A percentile compares a stretch with the other conserved stretches of the same genome.
phyloP scores from a whole-genome alignment of 2,113 vertebrate genomes.

The Sturnus vulgaris region DNA sequence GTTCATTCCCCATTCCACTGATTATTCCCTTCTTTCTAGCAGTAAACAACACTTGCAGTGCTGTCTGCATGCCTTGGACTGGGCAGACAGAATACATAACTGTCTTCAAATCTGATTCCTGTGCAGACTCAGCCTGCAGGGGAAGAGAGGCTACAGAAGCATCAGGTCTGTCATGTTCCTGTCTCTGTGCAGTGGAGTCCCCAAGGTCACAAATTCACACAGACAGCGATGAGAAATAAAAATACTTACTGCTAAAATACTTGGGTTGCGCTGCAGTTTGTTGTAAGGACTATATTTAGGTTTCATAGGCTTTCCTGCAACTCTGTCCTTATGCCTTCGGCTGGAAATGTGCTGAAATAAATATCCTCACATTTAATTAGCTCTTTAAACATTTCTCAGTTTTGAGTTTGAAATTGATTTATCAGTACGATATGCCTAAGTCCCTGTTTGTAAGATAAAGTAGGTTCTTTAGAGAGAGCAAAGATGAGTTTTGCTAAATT shows the following conservation, averaged over 20 bases:
- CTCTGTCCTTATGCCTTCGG: slow-evolving; percentile 95
- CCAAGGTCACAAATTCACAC: not conserved
- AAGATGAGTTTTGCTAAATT: not conserved
- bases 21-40: not conserved
- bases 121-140: not conserved
- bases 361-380: slow-evolving; percentile 57
- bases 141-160: not conserved
- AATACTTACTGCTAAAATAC: slow-evolving; percentile 85
- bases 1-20: not conserved
- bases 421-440: not conserved
- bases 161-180: not conserved
- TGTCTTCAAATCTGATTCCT: not conserved
- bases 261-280: slow-evolving; percentile 86
- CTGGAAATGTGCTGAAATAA: slow-evolving; percentile 95
- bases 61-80: not conserved
- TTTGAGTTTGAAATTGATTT: slow-evolving; percentile 27
- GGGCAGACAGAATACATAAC: slow-evolving; percentile 3
- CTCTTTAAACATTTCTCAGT: slow-evolving; percentile 15
- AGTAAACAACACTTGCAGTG: not conserved
- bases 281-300: slow-evolving; percentile 96
- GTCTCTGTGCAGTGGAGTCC: not conserved
- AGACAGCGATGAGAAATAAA: slow-evolving; percentile 4
- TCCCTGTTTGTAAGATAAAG: not conserved
- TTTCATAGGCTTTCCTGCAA: slow-evolving; percentile 95
- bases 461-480: not conserved